phyloP scores from a whole-genome alignment of 2,113 vertebrate genomes.

The Protomyctophum bolini region DNA sequence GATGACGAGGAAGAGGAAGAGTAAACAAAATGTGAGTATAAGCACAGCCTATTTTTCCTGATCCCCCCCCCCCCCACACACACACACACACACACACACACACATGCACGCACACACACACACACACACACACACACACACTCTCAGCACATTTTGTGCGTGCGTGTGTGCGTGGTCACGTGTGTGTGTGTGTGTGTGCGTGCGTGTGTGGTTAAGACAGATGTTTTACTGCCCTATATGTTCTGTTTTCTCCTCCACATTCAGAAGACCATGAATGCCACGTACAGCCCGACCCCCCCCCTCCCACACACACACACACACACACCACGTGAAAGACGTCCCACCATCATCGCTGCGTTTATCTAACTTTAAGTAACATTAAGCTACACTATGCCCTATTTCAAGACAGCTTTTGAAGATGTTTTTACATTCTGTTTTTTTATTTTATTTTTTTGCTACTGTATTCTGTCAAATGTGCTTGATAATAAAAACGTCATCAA shows the following conservation, averaged over 20 bases:
- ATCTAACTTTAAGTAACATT: not conserved
- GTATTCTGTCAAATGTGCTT: slow-evolving; percentile 8
- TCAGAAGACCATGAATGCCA: slow-evolving; percentile 24
- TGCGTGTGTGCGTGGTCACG: no score
- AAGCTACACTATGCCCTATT: slow-evolving; percentile 4
- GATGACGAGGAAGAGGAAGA: slow-evolving; percentile 64
- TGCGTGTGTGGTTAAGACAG: not conserved
- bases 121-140: not conserved
- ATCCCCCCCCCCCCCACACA: not conserved
- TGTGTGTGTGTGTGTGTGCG: no score
- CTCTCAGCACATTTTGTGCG: not conserved
- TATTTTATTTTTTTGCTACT: not conserved
- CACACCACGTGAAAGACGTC: not conserved
- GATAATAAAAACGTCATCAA: slow-evolving; percentile 21
- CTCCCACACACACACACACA: no score
- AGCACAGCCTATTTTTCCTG: slow-evolving; percentile 24
- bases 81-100: slow-evolving; percentile 26
- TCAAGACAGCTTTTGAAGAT: not conserved
- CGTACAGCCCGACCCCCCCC: not conserved
- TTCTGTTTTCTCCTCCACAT: slow-evolving; percentile 1
- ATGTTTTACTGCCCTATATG: not conserved
- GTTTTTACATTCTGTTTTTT: not conserved
- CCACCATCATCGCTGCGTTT: slow-evolving; percentile 7
- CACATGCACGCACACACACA: slow-evolving; percentile 4
- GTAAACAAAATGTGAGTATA: slow-evolving; percentile 32